These are phyloP conservation scores for Clarias gariepinus DNA, from an alignment of 2,113 vertebrate species.

Conservation along the genomic window DNA sequence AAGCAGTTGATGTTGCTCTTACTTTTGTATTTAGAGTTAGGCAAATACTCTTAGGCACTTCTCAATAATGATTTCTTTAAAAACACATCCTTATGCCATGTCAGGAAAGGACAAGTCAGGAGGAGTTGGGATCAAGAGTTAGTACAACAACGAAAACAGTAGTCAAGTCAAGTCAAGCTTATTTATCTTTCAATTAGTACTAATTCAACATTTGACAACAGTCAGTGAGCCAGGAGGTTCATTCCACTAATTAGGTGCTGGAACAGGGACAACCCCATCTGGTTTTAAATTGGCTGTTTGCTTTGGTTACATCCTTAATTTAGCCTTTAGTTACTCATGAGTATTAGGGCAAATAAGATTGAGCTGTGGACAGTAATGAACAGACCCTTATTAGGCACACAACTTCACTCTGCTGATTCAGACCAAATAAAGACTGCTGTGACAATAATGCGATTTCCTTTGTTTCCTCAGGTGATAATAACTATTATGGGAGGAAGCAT, in stretches of 20 bases:
- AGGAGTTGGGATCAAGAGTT: not conserved
- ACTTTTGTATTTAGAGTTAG: not conserved
- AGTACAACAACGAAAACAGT: not conserved
- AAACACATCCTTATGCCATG: not conserved
- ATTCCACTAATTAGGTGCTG: not conserved
- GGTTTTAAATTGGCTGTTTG: not conserved
- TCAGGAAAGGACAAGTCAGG: not conserved
- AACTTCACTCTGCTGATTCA: not conserved
- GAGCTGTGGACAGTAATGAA: not conserved
- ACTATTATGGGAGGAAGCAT: slow-evolving; percentile 89
- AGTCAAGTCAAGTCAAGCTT: not conserved
- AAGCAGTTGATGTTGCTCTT: not conserved
- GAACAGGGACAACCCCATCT: not conserved
- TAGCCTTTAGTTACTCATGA: not conserved
- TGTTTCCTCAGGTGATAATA: slow-evolving; percentile 81
- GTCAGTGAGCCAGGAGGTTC: not conserved
- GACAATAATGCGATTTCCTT: not conserved
- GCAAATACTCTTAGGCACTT: not conserved
- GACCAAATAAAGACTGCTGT: no score
- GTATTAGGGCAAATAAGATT: not conserved
- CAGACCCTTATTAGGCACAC: not conserved
- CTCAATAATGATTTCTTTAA: not conserved
- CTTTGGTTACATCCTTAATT: not conserved
- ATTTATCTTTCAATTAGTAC: not conserved
- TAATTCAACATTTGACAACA: not conserved